Base-by-base conservation (phyloP, 2,797 vertebrate genomes). In the Cottoperca gobio region DNA sequence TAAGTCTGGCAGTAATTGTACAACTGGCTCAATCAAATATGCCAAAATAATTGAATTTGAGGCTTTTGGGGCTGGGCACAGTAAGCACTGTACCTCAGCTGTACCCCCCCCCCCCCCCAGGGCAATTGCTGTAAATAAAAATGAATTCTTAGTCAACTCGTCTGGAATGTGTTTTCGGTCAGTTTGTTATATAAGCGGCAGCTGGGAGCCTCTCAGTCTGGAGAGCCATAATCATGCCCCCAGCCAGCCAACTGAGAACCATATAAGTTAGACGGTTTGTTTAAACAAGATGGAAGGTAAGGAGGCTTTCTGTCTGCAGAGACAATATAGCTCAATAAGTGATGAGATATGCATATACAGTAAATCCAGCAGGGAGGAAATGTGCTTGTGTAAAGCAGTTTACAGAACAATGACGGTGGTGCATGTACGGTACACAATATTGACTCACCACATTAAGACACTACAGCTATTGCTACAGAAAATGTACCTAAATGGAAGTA, bases 51-150 rank as follows among this genome's bases (percentile, higher is more conserved):
- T 31, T 33, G 26, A 12, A 57, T 62, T 59, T 45, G 5, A 76
- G 28, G 46, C 26, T 67, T 63, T 21, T n/a, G 8, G 35, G 46
- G 64, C 23, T 39, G 16, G 31, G 70, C 31, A 58, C 17, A 71
- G 19, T 23, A 55, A 58, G 3, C 45, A 17, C 11, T 54, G 16
- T 24, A 35, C 40, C 12, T 42, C n/a, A n/a, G n/a, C n/a, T n/a
- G n/a, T 89, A 91, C 59, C 88, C 84, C 91, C 50, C 42, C 53
- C 88, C 69, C 82, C 77, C 77, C 50, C 45, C 58, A 7, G 6
- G 86, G 83, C 81, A 69, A 73, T 67, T 54, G 60, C 76, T 85
- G 87, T 87, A 92, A 89, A 92, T 88, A 90, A 91, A 61, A 82
- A 81, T 81, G 82, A 79, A 84, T 89, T 90, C 76, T 88, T 87